Conservation (phyloP, 2,888 invertebrate genomes). For the Tenthredo notha region DNA sequence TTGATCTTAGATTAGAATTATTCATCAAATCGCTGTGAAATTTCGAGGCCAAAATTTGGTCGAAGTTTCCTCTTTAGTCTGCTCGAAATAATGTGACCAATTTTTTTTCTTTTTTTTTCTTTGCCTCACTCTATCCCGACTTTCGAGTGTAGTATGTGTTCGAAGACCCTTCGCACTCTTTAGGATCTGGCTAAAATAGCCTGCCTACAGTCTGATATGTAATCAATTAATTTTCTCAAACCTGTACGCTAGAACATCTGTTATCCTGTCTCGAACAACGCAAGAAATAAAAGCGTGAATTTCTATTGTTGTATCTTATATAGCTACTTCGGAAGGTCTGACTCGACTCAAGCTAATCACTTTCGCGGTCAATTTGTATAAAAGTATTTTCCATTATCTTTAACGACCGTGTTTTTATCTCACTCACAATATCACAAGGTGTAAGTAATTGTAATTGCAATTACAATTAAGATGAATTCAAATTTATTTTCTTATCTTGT, state of each 20-base stretch:
- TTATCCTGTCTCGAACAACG: not conserved
- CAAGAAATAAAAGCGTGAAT: not conserved
- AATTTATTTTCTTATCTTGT: not conserved
- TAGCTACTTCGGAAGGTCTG: not conserved
- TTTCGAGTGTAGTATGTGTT: not conserved
- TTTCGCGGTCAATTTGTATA: not conserved
- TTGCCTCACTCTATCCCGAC: not conserved
- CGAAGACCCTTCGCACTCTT: not conserved
- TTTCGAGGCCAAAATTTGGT: not conserved
- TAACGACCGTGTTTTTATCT: not conserved
- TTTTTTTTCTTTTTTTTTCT: not conserved
- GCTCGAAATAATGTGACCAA: not conserved
- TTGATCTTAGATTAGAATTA: not conserved
- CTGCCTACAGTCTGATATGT: not conserved
- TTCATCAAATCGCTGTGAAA: not conserved
- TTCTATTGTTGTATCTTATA: not conserved
- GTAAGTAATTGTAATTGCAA: not conserved
- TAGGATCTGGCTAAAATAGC: not conserved
- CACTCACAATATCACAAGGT: not conserved
- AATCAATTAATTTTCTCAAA: slow-evolving; percentile 24
- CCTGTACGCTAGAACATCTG: not conserved
- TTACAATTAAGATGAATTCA: not conserved
- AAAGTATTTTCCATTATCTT: not conserved
- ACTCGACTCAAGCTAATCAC: not conserved
- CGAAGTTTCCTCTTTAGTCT: not conserved